Conservation (phyloP, 1,140 invertebrate species). For the Dreissena polymorpha region DNA sequence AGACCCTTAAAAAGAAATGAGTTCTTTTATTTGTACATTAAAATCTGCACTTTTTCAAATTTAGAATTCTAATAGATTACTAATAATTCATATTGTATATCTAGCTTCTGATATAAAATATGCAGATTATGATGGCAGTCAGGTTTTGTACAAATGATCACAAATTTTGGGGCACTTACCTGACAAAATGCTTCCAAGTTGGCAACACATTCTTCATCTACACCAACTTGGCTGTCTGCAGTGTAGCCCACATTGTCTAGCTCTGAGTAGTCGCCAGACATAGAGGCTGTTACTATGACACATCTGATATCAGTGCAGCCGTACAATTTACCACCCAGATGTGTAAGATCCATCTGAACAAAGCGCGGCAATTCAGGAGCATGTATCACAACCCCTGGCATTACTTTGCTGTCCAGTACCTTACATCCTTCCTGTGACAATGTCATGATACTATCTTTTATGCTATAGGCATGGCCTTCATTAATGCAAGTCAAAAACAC, state of each 20-base stretch:
- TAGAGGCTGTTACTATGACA: slow-evolving; percentile 60
- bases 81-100: too few relatives aligned
- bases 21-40: too few relatives aligned
- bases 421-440: slow-evolving; percentile 33
- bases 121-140: too few relatives aligned
- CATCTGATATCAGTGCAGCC: slow-evolving; percentile 42
- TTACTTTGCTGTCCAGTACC: slow-evolving; percentile 30
- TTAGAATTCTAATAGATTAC: too few relatives aligned
- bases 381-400: slow-evolving; percentile 57
- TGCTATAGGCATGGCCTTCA: not conserved
- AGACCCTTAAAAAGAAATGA: too few relatives aligned
- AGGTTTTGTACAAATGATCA: too few relatives aligned
- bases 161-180: too few relatives aligned
- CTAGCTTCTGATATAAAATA: too few relatives aligned
- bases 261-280: slow-evolving; percentile 67
- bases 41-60: too few relatives aligned
- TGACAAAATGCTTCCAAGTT: not conserved
- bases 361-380: slow-evolving; percentile 53
- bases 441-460: slow-evolving; percentile 54
- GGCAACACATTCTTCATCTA: slow-evolving; percentile 11
- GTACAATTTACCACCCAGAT: too few relatives aligned
- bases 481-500: slow-evolving; percentile 60
- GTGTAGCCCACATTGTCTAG: slow-evolving; percentile 51
- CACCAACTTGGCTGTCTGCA: slow-evolving; percentile 28
- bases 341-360: not conserved